A percentile compares a stretch with the other conserved stretches of the same genome.
Evolutionary conservation across 2,888 invertebrate genomes (phyloP).

Genomic region (Trachelus iudaicus): DNA sequence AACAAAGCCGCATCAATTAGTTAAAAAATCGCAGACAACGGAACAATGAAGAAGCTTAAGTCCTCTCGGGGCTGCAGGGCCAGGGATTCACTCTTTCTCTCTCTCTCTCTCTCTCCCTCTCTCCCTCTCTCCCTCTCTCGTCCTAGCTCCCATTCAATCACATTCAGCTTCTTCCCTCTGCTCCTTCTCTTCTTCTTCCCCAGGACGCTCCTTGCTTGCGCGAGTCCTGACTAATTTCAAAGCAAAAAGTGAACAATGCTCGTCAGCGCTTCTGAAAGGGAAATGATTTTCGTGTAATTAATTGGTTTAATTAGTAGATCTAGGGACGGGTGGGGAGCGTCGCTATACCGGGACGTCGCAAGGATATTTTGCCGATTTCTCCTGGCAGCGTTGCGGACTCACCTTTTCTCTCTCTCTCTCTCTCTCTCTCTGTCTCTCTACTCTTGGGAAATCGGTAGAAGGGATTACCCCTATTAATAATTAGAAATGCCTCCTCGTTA

Average conservation of each 20-base stretch:
- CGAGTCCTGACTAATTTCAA: not conserved
- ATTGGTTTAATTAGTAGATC: conserved; percentile 23
- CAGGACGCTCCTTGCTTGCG: not conserved
- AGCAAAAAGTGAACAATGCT: conserved; percentile 19
- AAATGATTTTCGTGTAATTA: conserved; percentile 22
- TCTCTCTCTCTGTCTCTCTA: too few species aligned
- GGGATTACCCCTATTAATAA: conserved; percentile 23
- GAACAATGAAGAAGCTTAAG: not conserved
- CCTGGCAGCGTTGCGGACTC: not conserved
- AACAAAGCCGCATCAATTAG: conserved; percentile 38
- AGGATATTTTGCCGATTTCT: not conserved
- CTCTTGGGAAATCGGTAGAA: conserved; percentile 18
- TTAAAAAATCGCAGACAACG: conserved; percentile 19
- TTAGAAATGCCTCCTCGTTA: conserved; percentile 21
- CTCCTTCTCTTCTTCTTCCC: too few species aligned
- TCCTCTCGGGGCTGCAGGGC: not conserved
- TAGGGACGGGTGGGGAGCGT: not conserved
- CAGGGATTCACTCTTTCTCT: not conserved
- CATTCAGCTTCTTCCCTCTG: not conserved
- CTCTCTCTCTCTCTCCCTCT: too few species aligned
- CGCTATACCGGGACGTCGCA: not conserved
- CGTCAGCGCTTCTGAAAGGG: not conserved
- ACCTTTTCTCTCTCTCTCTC: too few species aligned
- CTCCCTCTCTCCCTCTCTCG: too few species aligned
- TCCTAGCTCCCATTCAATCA: not conserved